These are phyloP conservation scores for Congeria kusceri DNA, from an alignment of 2,888 invertebrate genomes.

Conservation along the genomic window DNA sequence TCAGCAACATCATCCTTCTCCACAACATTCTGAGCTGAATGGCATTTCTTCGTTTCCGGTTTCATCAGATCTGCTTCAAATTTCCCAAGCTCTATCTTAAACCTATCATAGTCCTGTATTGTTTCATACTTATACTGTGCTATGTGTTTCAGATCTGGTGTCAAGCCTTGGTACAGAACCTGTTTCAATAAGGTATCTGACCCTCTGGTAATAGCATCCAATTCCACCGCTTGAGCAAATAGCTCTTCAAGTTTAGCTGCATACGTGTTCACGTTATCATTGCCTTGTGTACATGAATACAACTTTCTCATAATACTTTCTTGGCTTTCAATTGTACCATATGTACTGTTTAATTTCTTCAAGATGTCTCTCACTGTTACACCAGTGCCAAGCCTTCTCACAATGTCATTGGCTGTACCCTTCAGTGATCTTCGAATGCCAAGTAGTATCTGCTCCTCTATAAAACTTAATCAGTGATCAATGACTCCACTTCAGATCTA, in stretches of 20 bases:
- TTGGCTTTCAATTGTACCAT: slow-evolving; percentile 19
- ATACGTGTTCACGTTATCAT: slow-evolving; percentile 2
- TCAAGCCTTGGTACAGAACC: too few relatives aligned
- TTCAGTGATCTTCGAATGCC: slow-evolving; percentile 12
- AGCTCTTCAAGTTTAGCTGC: slow-evolving; percentile 12
- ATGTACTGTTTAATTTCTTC: slow-evolving; percentile 31
- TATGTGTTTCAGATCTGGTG: slow-evolving; percentile 15
- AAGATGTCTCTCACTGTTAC: too few relatives aligned
- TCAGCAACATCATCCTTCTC: slow-evolving; percentile 4
- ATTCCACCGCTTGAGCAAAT: too few relatives aligned
- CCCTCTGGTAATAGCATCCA: too few relatives aligned
- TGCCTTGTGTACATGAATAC: too few relatives aligned
- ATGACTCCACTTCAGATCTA: slow-evolving; percentile 7
- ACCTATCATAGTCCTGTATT: too few relatives aligned
- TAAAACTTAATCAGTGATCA: slow-evolving; percentile 4
- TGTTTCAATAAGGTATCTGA: too few relatives aligned
- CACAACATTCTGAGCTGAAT: not conserved
- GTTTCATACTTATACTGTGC: too few relatives aligned
- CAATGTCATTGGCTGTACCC: slow-evolving; percentile 19
- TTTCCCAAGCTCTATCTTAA: too few relatives aligned
- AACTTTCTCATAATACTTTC: too few relatives aligned
- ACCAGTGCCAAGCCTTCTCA: too few relatives aligned
- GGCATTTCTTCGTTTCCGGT: not conserved
- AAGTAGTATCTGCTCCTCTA: slow-evolving; percentile 3
- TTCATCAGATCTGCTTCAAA: slow-evolving; percentile 1